These are phyloP conservation scores for Caenorhabditis sp. DNA, from an alignment of 2,888 invertebrate species.

Conservation along the genomic window DNA sequence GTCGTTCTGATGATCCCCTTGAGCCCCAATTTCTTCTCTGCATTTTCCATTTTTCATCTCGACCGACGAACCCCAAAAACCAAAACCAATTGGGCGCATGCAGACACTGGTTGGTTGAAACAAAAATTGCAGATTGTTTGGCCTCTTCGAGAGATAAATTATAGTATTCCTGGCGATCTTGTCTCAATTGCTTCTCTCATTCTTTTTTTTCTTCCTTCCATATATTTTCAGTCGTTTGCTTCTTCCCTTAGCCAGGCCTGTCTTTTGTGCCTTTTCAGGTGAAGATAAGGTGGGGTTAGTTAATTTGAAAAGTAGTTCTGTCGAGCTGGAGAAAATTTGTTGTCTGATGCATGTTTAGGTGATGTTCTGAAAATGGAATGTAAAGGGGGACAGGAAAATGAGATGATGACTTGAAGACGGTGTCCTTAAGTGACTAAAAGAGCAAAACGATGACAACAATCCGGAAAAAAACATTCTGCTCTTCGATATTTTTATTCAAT, in stretches of 20 bases:
- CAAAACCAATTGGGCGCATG: neutral
- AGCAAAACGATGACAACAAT: neutral
- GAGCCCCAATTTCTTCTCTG: neutral
- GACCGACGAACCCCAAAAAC: too few species aligned
- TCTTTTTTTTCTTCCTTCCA: constrained; percentile 2
- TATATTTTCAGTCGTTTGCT: neutral
- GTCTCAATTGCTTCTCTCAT: constrained; percentile 30
- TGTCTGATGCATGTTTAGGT: neutral
- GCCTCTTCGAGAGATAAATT: constrained; percentile 52
- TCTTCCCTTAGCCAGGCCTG: neutral
- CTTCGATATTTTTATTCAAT: too few species aligned
- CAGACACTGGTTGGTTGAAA: neutral
- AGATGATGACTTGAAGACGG: neutral
- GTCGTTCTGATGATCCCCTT: neutral
- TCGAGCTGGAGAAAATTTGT: constrained; percentile 5
- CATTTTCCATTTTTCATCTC: too few species aligned
- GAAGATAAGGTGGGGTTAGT: neutral
- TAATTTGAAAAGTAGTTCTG: neutral
- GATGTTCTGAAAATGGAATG: neutral
- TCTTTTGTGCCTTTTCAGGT: constrained; percentile 13
- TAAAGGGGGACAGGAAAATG: neutral
- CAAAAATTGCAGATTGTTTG: constrained; percentile 4
- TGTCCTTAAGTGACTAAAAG: neutral
- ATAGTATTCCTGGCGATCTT: constrained; percentile 37
- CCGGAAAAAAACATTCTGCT: too few species aligned